Percentiles rank a stretch among this genome's conserved stretches.
These are phyloP conservation scores for Acleris literana DNA, from an alignment of 2,888 invertebrate genomes.

Conservation along the genomic window DNA sequence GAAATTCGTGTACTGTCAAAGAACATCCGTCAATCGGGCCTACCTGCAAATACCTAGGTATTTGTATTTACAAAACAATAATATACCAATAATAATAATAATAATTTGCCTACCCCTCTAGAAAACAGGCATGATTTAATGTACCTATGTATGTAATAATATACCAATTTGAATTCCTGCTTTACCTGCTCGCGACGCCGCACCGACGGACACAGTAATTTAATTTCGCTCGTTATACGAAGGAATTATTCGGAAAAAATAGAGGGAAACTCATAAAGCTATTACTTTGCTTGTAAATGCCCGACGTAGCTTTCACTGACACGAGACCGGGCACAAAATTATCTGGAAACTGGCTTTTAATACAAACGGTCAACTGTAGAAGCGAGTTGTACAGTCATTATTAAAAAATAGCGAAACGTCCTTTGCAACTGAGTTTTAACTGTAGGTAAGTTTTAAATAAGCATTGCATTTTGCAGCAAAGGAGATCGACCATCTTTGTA, in stretches of 20 bases:
- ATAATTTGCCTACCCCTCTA: too few relatives aligned
- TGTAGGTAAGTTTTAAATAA: neutral
- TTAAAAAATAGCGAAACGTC: slow-evolving; percentile 42
- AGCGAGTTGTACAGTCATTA: slow-evolving; percentile 46
- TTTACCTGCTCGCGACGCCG: slow-evolving; percentile 51
- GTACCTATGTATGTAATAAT: too few relatives aligned
- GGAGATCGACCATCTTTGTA: too few relatives aligned
- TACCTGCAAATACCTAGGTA: neutral
- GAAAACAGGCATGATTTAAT: too few relatives aligned
- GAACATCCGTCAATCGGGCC: too few relatives aligned
- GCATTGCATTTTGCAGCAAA: neutral
- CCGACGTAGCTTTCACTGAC: slow-evolving; percentile 63
- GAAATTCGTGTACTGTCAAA: too few relatives aligned
- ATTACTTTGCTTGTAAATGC: slow-evolving; percentile 62
- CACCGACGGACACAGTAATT: slow-evolving; percentile 62
- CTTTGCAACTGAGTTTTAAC: too few relatives aligned
- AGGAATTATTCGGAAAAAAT: slow-evolving; percentile 67
- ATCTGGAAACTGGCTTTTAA: slow-evolving; percentile 53
- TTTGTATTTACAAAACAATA: slow-evolving; percentile 2
- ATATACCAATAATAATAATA: slow-evolving; percentile 47
- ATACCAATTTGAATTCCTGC: slow-evolving; percentile 54
- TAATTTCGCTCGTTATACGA: slow-evolving; percentile 65
- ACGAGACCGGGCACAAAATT: slow-evolving; percentile 60
- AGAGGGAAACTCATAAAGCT: slow-evolving; percentile 68
- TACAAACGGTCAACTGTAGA: slow-evolving; percentile 46